Percentiles rank a stretch among this genome's conserved stretches.
phyloP scores from a whole-genome alignment of 1,140 invertebrate genomes.

The Antheraea pernyi region DNA sequence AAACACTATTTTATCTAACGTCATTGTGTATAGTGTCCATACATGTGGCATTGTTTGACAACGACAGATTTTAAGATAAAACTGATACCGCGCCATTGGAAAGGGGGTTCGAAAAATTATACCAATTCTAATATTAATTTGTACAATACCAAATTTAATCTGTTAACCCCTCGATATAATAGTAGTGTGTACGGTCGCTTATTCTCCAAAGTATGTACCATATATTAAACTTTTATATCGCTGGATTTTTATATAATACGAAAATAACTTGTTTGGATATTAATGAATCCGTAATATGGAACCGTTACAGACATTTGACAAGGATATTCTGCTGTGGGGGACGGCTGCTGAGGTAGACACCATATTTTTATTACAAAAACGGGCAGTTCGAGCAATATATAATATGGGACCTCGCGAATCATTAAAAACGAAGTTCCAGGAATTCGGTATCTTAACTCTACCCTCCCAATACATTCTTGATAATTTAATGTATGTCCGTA shows the following conservation, averaged over 20 bases:
- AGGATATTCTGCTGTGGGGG: too few species aligned
- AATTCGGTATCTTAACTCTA: too few species aligned
- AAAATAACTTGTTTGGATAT: neutral
- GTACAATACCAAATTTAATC: conserved; percentile 31
- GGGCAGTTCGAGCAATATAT: too few species aligned
- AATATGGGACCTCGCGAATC: too few species aligned
- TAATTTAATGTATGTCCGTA: too few species aligned
- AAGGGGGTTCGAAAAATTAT: conserved; percentile 49
- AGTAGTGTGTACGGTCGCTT: conserved; percentile 8
- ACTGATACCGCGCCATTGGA: conserved; percentile 52
- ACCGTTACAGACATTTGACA: too few species aligned
- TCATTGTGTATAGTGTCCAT: conserved; percentile 24
- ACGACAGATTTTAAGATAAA: conserved; percentile 50
- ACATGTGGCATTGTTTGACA: conserved; percentile 47
- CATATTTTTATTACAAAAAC: too few species aligned
- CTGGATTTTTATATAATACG: neutral
- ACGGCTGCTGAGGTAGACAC: too few species aligned
- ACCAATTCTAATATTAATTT: conserved; percentile 32
- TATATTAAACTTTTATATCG: neutral
- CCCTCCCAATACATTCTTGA: too few species aligned
- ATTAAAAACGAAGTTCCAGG: too few species aligned
- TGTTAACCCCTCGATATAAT: neutral
- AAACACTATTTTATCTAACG: conserved; percentile 8
- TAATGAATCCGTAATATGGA: too few species aligned
- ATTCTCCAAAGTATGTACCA: neutral